Evolutionary conservation across 2,888 invertebrate species (phyloP), one percentile per base, ranked within the genome.

Genomic region (Cryptocephalus primarius): DNA sequence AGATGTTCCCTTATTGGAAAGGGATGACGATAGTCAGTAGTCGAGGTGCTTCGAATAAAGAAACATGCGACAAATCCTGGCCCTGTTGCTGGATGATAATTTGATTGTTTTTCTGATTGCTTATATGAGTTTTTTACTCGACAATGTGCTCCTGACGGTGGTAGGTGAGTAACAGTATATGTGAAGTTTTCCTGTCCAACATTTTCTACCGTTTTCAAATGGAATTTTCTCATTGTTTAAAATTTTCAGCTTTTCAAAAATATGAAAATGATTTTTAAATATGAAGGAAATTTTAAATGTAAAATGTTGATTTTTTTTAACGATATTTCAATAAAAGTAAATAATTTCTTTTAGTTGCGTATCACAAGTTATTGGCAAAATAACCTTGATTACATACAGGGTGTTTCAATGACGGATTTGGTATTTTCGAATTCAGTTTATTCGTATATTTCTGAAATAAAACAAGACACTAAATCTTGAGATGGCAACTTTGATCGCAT

Each of bases 101-200:
- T 53, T 68, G 41, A 53, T 71, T 39, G 60, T 74, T 43, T 77
- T 82, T 46, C 55, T 73, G 22, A 73, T 82, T 49, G 79, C 88
- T 44, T 88, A 88, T 66, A 68, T 85, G 50, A 83, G 87, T 1
- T 79, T 88, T 64, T 77, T 88, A 59, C 70, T 88, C 66, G 92
- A 93, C 72, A 93, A 92, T 70, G 81, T 91, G 51, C 75, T 93
- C 14, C 75, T 92, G 41, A 92, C 92, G 33, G 87, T 90, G 34
- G 83, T 93, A 43, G 93, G 92, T 93, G 71, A 80, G 83, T 71
- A 48, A 40, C 22, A 31, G 8, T 4, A 36, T 4, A 4, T 4
- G 11, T 22, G 6, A 22, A 22, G 6, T 22, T 4, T 2, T 22
- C 6, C n/a, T n/a, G n/a, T n/a, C n/a, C n/a, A n/a, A 22, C 3